Evolutionary conservation across 2,888 invertebrate species (phyloP).

Genomic region (Prosopocoilus inquinatus): DNA sequence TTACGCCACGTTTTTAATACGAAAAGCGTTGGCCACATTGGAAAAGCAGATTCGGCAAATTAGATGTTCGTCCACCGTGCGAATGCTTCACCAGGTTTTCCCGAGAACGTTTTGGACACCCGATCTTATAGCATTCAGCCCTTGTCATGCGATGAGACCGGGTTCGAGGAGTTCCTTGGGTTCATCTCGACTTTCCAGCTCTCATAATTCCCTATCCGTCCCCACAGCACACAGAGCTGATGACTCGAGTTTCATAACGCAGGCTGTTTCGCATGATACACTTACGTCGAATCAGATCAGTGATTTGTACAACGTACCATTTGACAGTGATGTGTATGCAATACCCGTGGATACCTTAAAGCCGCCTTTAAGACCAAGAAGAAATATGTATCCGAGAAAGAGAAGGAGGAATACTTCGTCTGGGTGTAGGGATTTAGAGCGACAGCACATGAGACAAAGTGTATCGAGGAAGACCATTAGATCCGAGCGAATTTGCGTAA

Average conservation of each 20-base stretch:
- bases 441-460: constrained; percentile 28
- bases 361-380: constrained; percentile 55
- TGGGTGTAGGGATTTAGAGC: constrained; percentile 48
- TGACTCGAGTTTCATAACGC: constrained; percentile 84
- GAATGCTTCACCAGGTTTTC: constrained; percentile 19
- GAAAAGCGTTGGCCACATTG: constrained; percentile 8
- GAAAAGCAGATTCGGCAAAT: neutral
- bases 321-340: constrained; percentile 85
- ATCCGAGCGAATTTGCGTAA: constrained; percentile 11
- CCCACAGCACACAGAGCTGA: constrained; percentile 72
- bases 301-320: constrained; percentile 85
- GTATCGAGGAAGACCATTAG: constrained; percentile 16
- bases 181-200: constrained; percentile 77
- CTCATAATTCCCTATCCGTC: constrained; percentile 77
- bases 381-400: constrained; percentile 47
- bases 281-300: constrained; percentile 73
- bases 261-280: constrained; percentile 85
- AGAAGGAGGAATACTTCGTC: constrained; percentile 53
- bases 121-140: constrained; percentile 62
- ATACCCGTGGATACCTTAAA: constrained; percentile 79
- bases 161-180: constrained; percentile 75
- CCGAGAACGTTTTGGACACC: constrained; percentile 54
- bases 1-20: constrained; percentile 15
- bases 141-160: constrained; percentile 60
- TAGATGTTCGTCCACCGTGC: neutral